Conservation (phyloP, 1,140 invertebrate genomes). For the Hermetia illucens region DNA sequence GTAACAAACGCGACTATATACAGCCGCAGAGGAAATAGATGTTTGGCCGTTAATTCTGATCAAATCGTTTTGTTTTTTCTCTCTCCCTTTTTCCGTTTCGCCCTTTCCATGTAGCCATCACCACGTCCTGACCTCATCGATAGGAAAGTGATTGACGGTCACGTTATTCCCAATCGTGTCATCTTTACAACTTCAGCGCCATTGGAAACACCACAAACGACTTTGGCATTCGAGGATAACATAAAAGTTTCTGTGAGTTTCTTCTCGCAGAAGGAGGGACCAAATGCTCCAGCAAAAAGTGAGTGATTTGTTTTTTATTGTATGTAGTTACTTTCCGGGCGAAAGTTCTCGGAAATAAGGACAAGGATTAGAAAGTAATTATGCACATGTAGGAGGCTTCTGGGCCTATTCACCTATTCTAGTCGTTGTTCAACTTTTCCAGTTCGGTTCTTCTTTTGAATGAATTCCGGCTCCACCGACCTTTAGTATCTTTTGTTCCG, state of each 20-base stretch:
- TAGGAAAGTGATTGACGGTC: constrained; percentile 72
- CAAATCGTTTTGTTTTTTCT: not conserved
- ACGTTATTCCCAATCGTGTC: constrained; percentile 75
- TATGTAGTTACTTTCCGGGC: too few relatives aligned
- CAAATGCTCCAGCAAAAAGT: not conserved
- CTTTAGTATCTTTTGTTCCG: too few relatives aligned
- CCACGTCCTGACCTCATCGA: constrained; percentile 57
- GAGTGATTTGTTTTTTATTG: not conserved
- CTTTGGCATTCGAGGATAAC: constrained; percentile 65
- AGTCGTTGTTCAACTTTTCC: too few relatives aligned
- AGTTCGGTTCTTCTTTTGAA: too few relatives aligned
- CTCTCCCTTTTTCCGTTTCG: constrained; percentile 10
- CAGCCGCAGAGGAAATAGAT: not conserved
- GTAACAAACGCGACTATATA: not conserved
- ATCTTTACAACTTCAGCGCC: constrained; percentile 71
- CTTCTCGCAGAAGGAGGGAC: constrained; percentile 42
- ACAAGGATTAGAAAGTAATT: too few relatives aligned
- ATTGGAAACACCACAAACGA: constrained; percentile 53
- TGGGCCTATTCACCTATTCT: too few relatives aligned
- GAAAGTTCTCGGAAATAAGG: too few relatives aligned
- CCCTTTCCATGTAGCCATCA: constrained; percentile 35
- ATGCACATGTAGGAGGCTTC: too few relatives aligned
- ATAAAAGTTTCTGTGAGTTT: constrained; percentile 69
- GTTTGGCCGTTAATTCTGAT: not conserved
- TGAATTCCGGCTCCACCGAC: too few relatives aligned